These are phyloP conservation scores for Polypedilum pembai DNA, from an alignment of 1,140 invertebrate genomes.

Conservation along the genomic window DNA sequence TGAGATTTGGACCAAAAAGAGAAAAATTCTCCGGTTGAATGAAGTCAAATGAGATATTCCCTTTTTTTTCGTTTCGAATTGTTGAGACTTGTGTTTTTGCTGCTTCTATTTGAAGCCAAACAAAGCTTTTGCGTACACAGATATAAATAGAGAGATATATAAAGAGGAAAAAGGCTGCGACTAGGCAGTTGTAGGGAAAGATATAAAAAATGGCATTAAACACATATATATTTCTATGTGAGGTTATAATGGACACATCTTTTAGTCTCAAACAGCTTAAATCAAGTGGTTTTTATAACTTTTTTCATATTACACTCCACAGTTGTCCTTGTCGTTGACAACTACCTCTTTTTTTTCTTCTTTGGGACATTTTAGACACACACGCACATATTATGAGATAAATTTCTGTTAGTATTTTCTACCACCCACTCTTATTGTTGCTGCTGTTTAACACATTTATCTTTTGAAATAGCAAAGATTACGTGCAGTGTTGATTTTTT, in stretches of 20 bases:
- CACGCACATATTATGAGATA: neutral
- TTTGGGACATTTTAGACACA: no score
- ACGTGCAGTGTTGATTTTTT: no score
- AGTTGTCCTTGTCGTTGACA: no score
- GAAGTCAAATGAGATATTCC: slow-evolving; percentile 17
- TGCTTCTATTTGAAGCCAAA: neutral
- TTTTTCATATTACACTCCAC: neutral
- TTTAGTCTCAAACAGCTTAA: slow-evolving; percentile 25
- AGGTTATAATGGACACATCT: slow-evolving; percentile 28
- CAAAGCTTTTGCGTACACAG: neutral
- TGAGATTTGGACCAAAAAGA: neutral
- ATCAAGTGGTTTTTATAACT: slow-evolving; percentile 27
- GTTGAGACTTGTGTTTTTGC: neutral
- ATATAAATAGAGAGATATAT: neutral
- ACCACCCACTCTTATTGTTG: neutral
- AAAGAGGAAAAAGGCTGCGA: neutral
- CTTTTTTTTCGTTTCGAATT: neutral
- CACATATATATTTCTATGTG: neutral
- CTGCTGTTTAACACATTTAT: neutral
- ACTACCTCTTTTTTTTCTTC: no score
- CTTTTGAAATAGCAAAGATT: no score
- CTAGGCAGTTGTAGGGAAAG: neutral
- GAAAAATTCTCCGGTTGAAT: neutral
- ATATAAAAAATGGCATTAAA: slow-evolving; percentile 25
- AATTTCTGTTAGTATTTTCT: neutral